Conservation (phyloP, 92 coral and sea anemone species). For the Siderastrea siderea region DNA sequence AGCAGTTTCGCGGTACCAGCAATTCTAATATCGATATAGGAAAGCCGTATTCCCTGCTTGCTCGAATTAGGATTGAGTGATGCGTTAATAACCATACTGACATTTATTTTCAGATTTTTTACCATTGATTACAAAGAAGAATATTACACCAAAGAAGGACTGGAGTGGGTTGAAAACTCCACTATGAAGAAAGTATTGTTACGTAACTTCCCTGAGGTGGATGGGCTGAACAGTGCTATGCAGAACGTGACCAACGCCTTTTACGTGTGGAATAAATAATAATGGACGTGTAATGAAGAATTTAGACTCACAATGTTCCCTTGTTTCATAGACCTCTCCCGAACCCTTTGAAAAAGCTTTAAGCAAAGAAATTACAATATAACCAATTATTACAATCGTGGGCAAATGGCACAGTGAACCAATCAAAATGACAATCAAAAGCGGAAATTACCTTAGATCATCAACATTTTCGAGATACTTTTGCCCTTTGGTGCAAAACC, state of each 20-base stretch:
- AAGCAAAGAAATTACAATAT: not conserved
- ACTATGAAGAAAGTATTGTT: slow-evolving; percentile 81
- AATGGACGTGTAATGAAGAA: too few species aligned
- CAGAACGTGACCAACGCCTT: slow-evolving; percentile 71
- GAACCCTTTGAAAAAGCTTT: not conserved
- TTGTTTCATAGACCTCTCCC: not conserved
- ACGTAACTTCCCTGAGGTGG: slow-evolving; percentile 76
- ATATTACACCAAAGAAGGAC: slow-evolving; percentile 84
- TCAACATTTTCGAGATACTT: too few species aligned
- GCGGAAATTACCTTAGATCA: too few species aligned
- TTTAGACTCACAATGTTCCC: not conserved
- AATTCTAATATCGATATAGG: too few species aligned
- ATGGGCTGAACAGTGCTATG: slow-evolving; percentile 41
- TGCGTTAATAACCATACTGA: not conserved
- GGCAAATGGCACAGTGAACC: not conserved
- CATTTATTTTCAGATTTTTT: slow-evolving; percentile 65
- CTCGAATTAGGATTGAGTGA: slow-evolving; percentile 85
- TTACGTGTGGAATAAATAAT: slow-evolving; percentile 65
- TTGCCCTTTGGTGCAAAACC: too few species aligned
- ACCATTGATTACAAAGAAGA: slow-evolving; percentile 83
- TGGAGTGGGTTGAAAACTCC: slow-evolving; percentile 79
- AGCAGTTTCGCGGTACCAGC: too few species aligned
- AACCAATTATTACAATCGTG: not conserved
- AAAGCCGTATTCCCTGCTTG: too few species aligned
- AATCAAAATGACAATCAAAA: too few species aligned